A percentile compares a stretch with the other conserved stretches of the same genome.
These are phyloP conservation scores for Microctenopoma stevenorrisi DNA, from an alignment of 2,797 vertebrate genomes.

Conservation along the genomic window DNA sequence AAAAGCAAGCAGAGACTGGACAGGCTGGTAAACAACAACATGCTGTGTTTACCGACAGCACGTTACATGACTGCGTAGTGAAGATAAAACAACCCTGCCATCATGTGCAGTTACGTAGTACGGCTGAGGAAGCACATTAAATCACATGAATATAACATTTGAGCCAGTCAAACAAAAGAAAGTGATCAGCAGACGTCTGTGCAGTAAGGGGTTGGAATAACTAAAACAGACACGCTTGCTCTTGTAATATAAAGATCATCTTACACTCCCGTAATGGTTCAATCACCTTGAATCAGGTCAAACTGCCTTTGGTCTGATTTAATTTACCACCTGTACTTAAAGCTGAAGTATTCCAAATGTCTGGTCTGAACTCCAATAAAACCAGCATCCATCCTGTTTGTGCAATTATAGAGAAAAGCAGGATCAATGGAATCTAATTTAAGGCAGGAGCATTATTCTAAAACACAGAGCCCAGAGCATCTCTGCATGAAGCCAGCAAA, in stretches of 20 bases:
- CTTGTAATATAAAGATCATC: slow-evolving; percentile 4
- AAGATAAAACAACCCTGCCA: slow-evolving; percentile 17
- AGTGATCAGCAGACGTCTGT: slow-evolving; percentile 5
- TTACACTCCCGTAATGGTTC: slow-evolving; percentile 34
- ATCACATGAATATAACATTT: not conserved
- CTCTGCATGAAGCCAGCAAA: slow-evolving; percentile 66
- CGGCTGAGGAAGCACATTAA: not conserved
- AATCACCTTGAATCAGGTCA: slow-evolving; percentile 58
- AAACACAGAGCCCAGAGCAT: slow-evolving; percentile 62
- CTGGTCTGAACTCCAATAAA: slow-evolving; percentile 67
- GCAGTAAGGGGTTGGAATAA: not conserved
- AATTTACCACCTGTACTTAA: slow-evolving; percentile 61
- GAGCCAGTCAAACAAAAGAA: slow-evolving; percentile 7
- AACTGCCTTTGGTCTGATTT: slow-evolving; percentile 60
- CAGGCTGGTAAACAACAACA: slow-evolving; percentile 55
- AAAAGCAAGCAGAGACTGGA: slow-evolving; percentile 38
- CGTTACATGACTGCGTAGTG: slow-evolving; percentile 16
- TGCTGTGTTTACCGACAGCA: slow-evolving; percentile 43
- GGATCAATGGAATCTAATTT: slow-evolving; percentile 82
- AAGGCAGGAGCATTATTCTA: slow-evolving; percentile 77
- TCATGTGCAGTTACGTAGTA: not conserved
- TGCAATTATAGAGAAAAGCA: slow-evolving; percentile 68
- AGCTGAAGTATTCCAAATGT: slow-evolving; percentile 64
- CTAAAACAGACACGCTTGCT: slow-evolving; percentile 17
- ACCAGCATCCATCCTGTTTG: slow-evolving; percentile 68